phyloP scores from a whole-genome alignment of 2,888 invertebrate genomes.

The Morinoia aosen region DNA sequence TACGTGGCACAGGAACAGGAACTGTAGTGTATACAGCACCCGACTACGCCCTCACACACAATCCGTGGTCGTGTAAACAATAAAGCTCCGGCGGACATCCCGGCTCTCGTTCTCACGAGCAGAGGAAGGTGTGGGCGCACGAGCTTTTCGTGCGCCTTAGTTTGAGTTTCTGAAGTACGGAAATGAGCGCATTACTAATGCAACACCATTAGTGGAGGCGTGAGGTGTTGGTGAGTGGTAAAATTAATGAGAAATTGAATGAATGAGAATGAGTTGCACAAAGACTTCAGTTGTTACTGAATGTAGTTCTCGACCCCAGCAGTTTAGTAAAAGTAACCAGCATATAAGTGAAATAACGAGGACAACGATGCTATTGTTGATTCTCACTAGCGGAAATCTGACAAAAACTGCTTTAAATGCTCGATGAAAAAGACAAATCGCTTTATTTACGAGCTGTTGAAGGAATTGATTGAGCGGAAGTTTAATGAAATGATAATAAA shows the following conservation, averaged over 20 bases:
- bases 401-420: too few species aligned
- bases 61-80: conserved; percentile 15
- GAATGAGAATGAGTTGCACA: too few species aligned
- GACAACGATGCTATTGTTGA: too few species aligned
- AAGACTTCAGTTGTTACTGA: too few species aligned
- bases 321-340: too few species aligned
- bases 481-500: too few species aligned
- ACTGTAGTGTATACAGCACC: background rate
- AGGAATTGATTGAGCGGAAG: too few species aligned
- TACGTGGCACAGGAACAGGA: conserved; percentile 26
- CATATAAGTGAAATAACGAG: too few species aligned
- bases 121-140: background rate
- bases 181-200: background rate
- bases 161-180: background rate
- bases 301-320: too few species aligned
- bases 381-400: too few species aligned
- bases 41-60: background rate
- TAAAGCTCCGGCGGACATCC: background rate
- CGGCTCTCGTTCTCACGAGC: background rate
- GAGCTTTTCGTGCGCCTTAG: background rate
- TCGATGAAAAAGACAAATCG: too few species aligned
- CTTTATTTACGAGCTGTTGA: too few species aligned
- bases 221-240: background rate
- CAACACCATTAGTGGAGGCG: background rate
- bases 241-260: background rate